A percentile compares a stretch with the other conserved stretches of the same genome.
These are phyloP conservation scores for Danionella dracula DNA, from an alignment of 2,797 vertebrate species.

Conservation along the genomic window DNA sequence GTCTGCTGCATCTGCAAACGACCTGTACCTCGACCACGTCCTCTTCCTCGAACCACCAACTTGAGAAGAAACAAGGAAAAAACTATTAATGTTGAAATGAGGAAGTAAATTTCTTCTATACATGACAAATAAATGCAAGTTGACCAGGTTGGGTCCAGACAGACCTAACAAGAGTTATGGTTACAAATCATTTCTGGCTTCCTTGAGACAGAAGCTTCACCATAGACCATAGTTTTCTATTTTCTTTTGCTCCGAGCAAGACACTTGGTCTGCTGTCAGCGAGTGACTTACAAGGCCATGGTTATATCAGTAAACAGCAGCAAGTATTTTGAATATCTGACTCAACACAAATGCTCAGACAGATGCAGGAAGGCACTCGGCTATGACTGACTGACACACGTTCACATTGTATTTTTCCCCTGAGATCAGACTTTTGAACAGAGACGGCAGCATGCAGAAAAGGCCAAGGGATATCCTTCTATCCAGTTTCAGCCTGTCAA, in stretches of 20 bases:
- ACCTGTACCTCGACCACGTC: conserved; percentile 74
- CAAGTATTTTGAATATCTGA: conserved; percentile 10
- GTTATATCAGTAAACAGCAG: conserved; percentile 24
- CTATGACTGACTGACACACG: conserved; percentile 28
- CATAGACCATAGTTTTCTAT: background rate
- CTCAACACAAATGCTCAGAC: conserved; percentile 13
- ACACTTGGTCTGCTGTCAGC: background rate
- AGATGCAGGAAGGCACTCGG: conserved; percentile 20
- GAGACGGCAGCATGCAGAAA: conserved; percentile 37
- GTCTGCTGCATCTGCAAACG: conserved; percentile 67
- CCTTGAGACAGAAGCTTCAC: background rate
- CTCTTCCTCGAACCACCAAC: conserved; percentile 85
- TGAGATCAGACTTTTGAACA: conserved; percentile 19
- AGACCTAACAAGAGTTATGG: background rate
- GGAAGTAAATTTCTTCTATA: no score
- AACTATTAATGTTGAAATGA: background rate
- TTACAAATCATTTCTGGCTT: no score
- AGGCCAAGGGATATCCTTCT: conserved; percentile 63
- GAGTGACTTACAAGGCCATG: conserved; percentile 24
- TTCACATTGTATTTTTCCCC: conserved; percentile 16
- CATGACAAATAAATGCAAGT: background rate
- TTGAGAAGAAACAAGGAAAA: background rate
- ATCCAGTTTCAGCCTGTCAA: conserved; percentile 56
- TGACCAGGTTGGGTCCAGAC: background rate
- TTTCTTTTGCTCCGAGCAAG: conserved; percentile 14